These are phyloP conservation scores for Spialia ferax DNA, from an alignment of 2,888 invertebrate genomes.

Conservation along the genomic window DNA sequence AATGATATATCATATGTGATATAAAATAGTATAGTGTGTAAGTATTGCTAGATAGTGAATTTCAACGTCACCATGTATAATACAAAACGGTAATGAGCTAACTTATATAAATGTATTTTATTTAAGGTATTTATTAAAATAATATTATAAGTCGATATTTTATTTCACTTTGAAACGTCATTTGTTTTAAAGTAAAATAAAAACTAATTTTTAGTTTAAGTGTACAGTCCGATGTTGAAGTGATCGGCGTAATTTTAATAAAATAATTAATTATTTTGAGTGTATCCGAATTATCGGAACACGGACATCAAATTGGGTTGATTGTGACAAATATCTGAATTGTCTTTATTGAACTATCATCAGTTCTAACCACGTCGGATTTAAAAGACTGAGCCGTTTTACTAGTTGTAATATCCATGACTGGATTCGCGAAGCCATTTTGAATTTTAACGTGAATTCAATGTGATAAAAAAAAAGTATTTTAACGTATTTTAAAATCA, in stretches of 20 bases:
- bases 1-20: slow-evolving; percentile 84
- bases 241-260: slow-evolving; percentile 54
- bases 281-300: slow-evolving; percentile 44
- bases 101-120: slow-evolving; percentile 51
- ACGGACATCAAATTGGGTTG: slow-evolving; percentile 46
- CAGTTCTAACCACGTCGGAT: slow-evolving; percentile 57
- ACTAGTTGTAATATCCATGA: slow-evolving; percentile 75
- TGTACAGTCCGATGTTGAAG: slow-evolving; percentile 67
- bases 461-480: slow-evolving; percentile 81
- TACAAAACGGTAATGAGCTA: slow-evolving; percentile 58
- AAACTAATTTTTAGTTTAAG: slow-evolving; percentile 56
- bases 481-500: slow-evolving; percentile 68
- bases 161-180: slow-evolving; percentile 64
- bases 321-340: slow-evolving; percentile 51
- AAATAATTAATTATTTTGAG: slow-evolving; percentile 57
- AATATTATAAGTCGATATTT: slow-evolving; percentile 60
- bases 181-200: slow-evolving; percentile 63
- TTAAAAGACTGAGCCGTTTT: slow-evolving; percentile 80
- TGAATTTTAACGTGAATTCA: slow-evolving; percentile 69
- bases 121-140: slow-evolving; percentile 75
- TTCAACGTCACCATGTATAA: slow-evolving; percentile 61
- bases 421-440: slow-evolving; percentile 70
- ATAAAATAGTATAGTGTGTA: slow-evolving; percentile 73
- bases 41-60: slow-evolving; percentile 58
- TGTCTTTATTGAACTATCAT: slow-evolving; percentile 29